Base-by-base conservation (phyloP, 2,888 invertebrate species). In the Agrochola macilenta region DNA sequence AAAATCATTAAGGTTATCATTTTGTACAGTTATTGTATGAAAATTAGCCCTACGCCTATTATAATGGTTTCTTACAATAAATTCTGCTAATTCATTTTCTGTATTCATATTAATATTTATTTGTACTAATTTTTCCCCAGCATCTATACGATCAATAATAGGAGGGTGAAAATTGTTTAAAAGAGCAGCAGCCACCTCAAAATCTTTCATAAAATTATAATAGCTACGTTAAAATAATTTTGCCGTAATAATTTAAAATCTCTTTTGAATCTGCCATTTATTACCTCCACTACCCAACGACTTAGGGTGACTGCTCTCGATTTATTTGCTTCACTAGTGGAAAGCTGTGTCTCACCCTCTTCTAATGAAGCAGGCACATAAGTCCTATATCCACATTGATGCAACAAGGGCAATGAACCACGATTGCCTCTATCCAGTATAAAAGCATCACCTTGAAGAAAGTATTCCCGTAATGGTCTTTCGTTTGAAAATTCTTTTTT, bases 241-340 rank as follows among this genome's bases (percentile, higher is more conserved):
- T 77, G 76, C 35, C 78, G 54, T 46, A 81, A 81, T 61, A 78
- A 58, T 69, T 72, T 80, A 76, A 81, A 83, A 71, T 78, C 81
- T 11, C 81, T 43, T 69, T 80, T 80, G 49, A 82, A 80, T 52
- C 74, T 58, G 17, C 78, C 81, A 9, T 80, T 82, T 0, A 82
- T 57, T 3, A 72, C 35, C 7, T 65, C 49, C 35, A 82, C 79
- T 5, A 78, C 69, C 81, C 76, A 76, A 39, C 79, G 65, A 8
- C 69, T 74, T 35, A 78, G 74, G 70, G 80, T 83, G 52, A 83
- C 78, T 60, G 68, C 63, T 54, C 83, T 73, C 5, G 78, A 76
- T 68, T 81, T 78, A 74, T 83, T 78, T 49, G 78, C 80, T 52
- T 78, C 69, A 17, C 26, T 65, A 20, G 79, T 82, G 5, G 77